Evolutionary conservation across 2,797 vertebrate genomes (phyloP).

Genomic region (Moxostoma hubbsi): DNA sequence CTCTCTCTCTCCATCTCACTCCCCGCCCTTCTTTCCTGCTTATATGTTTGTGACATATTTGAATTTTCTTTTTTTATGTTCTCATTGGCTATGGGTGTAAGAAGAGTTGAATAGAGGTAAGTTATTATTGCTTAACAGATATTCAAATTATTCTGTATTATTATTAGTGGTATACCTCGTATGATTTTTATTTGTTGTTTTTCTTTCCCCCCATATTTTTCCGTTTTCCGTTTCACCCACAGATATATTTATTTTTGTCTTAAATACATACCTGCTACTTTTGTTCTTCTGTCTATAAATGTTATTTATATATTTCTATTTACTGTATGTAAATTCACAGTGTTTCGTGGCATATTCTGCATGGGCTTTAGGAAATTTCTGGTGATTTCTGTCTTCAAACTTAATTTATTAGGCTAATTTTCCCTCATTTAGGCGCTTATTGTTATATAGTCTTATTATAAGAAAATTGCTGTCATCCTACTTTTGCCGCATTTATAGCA

Average conservation of each 20-base stretch:
- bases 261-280: not conserved
- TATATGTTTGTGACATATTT: conserved; percentile 24
- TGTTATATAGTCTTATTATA: too few relatives aligned
- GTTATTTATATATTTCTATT: not conserved
- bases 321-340: not conserved
- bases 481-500: not conserved
- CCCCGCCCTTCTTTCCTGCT: conserved; percentile 42
- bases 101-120: conserved; percentile 42
- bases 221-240: too few relatives aligned
- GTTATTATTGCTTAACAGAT: not conserved
- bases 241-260: not conserved
- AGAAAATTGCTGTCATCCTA: not conserved
- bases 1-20: not conserved
- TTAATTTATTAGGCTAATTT: not conserved
- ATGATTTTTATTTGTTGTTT: not conserved
- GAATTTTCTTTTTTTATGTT: not conserved
- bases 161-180: not conserved
- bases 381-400: not conserved
- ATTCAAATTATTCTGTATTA: not conserved
- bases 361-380: not conserved
- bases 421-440: not conserved
- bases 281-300: not conserved
- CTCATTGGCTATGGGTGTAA: conserved; percentile 4
- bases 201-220: too few relatives aligned
- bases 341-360: not conserved